phyloP scores from a whole-genome alignment of 2,888 invertebrate genomes.

The Cactoblastis cactorum region DNA sequence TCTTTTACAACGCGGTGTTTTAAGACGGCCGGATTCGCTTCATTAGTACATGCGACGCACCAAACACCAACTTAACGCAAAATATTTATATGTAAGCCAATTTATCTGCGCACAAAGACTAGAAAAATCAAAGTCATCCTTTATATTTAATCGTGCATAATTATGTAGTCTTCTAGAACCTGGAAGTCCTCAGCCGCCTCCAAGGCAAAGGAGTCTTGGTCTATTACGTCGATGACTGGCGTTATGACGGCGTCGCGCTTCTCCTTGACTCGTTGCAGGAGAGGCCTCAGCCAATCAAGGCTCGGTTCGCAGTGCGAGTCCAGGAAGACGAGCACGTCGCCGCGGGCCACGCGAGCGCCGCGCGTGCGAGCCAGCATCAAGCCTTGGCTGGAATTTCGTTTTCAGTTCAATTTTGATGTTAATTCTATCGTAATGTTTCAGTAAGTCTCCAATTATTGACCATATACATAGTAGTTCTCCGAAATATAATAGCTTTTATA shows the following conservation, averaged over 20 bases:
- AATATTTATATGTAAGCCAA: no score
- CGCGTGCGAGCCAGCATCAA: slow-evolving; percentile 91
- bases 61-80: no score
- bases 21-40: no score
- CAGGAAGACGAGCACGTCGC: slow-evolving; percentile 90
- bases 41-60: no score
- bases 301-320: slow-evolving; percentile 95
- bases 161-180: no score
- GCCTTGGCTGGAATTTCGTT: slow-evolving; percentile 82
- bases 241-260: slow-evolving; percentile 90
- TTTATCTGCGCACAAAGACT: no score
- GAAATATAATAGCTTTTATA: no score
- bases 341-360: slow-evolving; percentile 90
- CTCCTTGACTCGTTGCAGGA: slow-evolving; percentile 82
- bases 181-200: slow-evolving; percentile 52
- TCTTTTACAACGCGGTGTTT: no score
- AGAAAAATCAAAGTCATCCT: background rate
- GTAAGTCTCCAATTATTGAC: no score
- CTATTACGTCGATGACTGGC: slow-evolving; percentile 96
- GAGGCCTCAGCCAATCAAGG: slow-evolving; percentile 90
- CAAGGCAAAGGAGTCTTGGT: slow-evolving; percentile 83
- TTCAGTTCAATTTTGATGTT: background rate
- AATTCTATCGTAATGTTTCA: background rate
- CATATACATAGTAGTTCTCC: no score
- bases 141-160: no score